Evolutionary conservation across 64 coral and sea anemone genomes (phyloP).

Genomic region (Actinia tenebrosa): DNA sequence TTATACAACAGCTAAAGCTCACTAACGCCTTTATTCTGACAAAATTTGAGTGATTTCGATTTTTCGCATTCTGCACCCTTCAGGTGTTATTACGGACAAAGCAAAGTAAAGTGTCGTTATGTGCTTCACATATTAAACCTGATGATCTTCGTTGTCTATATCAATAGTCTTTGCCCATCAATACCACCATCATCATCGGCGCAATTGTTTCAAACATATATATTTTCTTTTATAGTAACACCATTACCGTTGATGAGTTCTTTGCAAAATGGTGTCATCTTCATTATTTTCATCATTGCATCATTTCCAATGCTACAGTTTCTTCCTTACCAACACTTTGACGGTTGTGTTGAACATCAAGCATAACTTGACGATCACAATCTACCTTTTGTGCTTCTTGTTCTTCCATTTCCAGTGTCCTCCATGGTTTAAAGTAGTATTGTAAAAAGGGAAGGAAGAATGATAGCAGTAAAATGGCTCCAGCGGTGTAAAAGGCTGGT

Average conservation of each 20-base stretch:
- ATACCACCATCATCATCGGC: no score
- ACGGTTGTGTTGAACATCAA: background rate
- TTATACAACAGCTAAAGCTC: no score
- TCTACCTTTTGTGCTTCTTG: background rate
- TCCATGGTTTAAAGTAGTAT: constrained; percentile 30
- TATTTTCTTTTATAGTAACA: no score
- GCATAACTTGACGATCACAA: no score
- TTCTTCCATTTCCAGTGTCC: background rate
- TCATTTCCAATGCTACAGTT: background rate
- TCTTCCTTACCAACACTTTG: background rate
- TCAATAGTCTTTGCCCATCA: no score
- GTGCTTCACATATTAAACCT: no score
- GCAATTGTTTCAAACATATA: no score
- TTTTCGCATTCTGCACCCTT: background rate
- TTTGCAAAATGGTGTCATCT: background rate
- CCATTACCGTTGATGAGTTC: background rate
- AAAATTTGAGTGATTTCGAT: no score
- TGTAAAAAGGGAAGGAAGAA: constrained; percentile 9
- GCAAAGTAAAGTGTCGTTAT: no score
- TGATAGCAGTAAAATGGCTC: constrained; percentile 8
- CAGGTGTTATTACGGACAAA: background rate
- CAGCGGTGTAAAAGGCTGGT: constrained; percentile 17
- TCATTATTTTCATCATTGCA: background rate
- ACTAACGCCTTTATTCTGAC: no score
- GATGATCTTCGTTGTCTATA: no score